Percentiles rank a stretch among this genome's conserved stretches.
phyloP scores from a whole-genome alignment of 2,888 invertebrate genomes.

The Chironomus tentans region DNA sequence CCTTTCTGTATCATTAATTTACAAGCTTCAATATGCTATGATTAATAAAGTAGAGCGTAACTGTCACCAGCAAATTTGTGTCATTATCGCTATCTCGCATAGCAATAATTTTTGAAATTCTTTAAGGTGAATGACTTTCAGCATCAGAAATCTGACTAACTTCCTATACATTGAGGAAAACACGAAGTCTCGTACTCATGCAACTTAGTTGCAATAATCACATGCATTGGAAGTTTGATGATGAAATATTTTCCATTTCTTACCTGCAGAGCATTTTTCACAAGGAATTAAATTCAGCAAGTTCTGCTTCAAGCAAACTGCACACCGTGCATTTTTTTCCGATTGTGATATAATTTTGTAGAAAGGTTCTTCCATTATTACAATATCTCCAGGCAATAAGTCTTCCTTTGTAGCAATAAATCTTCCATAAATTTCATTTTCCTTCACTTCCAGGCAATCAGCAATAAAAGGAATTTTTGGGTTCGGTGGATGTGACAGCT shows the following conservation, averaged over 20 bases:
- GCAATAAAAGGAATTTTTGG: constrained; percentile 52
- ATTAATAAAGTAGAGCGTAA: too few species aligned
- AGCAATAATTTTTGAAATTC: too few species aligned
- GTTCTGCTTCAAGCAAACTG: constrained; percentile 39
- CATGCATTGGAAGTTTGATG: too few species aligned
- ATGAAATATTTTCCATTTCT: not conserved
- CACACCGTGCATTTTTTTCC: constrained; percentile 40
- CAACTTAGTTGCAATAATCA: too few species aligned
- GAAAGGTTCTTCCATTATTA: constrained; percentile 70
- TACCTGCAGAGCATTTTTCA: constrained; percentile 35
- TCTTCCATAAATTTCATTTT: constrained; percentile 53
- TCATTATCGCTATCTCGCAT: too few species aligned
- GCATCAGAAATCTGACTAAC: too few species aligned
- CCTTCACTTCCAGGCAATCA: constrained; percentile 50
- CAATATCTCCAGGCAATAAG: constrained; percentile 62
- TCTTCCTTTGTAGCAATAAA: constrained; percentile 59
- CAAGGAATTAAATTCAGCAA: constrained; percentile 40
- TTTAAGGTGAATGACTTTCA: too few species aligned
- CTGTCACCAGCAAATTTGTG: too few species aligned
- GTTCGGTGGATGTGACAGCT: constrained; percentile 34
- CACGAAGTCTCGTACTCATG: too few species aligned
- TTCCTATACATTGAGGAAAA: too few species aligned
- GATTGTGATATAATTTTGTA: constrained; percentile 44
- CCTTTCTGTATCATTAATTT: too few species aligned
- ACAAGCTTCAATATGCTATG: too few species aligned